Evolutionary conservation across 1,140 invertebrate genomes (phyloP).

Genomic region (Drosophila setifemur): DNA sequence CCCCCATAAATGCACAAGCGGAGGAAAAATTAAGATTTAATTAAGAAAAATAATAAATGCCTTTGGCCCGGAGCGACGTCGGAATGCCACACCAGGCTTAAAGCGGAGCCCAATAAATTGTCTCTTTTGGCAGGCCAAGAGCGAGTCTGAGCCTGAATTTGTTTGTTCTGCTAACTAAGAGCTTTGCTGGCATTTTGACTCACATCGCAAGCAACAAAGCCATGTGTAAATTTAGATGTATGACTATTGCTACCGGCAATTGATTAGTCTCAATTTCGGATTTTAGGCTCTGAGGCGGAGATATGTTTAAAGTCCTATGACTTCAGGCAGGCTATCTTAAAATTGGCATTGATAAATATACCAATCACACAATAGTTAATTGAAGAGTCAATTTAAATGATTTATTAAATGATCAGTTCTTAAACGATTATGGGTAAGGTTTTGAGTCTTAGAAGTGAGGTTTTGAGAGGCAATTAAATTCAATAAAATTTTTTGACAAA

Average conservation of each 20-base stretch:
- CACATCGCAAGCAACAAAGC: constrained; percentile 25
- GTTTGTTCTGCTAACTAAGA: too few relatives aligned
- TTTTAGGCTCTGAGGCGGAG: background rate
- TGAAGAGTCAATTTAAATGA: too few relatives aligned
- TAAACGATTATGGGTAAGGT: too few relatives aligned
- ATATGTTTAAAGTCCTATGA: background rate
- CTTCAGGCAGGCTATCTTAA: background rate
- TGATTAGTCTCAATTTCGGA: constrained; percentile 40
- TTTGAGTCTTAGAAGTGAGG: too few relatives aligned
- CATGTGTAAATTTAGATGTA: constrained; percentile 53
- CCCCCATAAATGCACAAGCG: background rate
- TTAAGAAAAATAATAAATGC: constrained; percentile 77
- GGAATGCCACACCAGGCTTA: constrained; percentile 4
- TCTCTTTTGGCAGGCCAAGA: constrained; percentile 16
- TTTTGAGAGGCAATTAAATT: too few relatives aligned
- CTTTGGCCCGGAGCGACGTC: constrained; percentile 20
- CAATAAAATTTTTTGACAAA: too few relatives aligned
- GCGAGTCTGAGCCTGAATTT: constrained; percentile 15
- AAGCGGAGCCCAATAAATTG: constrained; percentile 56
- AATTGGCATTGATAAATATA: too few relatives aligned
- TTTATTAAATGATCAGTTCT: too few relatives aligned
- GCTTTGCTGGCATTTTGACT: constrained; percentile 5
- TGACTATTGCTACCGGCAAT: constrained; percentile 51
- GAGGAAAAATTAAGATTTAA: constrained; percentile 69
- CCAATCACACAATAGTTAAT: too few relatives aligned